Evolutionary conservation across 64 coral and sea anemone genomes (phyloP).

Genomic region (Anthopleura sola): DNA sequence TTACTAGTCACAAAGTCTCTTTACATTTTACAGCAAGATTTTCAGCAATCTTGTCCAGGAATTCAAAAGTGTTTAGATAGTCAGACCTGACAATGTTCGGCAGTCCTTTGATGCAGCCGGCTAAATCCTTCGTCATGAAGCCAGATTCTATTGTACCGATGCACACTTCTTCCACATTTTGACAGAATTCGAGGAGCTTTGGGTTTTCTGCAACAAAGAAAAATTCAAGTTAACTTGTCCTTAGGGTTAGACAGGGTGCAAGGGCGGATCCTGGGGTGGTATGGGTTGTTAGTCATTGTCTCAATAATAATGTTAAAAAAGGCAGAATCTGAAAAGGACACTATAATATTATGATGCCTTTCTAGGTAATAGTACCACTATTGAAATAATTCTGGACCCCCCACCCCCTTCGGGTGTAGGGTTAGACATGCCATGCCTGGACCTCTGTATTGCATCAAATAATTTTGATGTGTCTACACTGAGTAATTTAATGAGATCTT

Average conservation of each 20-base stretch:
- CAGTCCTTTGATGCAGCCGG: conserved; percentile 85
- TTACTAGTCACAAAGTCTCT: conserved; percentile 16
- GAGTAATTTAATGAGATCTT: too few species aligned
- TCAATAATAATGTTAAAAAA: too few species aligned
- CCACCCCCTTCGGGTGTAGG: too few species aligned
- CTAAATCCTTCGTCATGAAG: conserved; percentile 95
- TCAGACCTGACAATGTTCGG: conserved; percentile 74
- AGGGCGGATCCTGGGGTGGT: too few species aligned
- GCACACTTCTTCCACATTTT: conserved; percentile 77
- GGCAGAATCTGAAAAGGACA: too few species aligned
- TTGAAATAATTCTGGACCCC: too few species aligned
- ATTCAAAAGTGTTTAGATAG: conserved; percentile 98
- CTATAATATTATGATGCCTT: too few species aligned
- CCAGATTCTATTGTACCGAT: conserved; percentile 93
- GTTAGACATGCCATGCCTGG: too few species aligned
- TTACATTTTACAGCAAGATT: conserved; percentile 73
- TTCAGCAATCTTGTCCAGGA: conserved; percentile 94
- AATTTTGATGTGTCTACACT: too few species aligned
- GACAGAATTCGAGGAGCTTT: conserved; percentile 68
- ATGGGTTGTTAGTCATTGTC: not conserved
- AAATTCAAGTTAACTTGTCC: not conserved
- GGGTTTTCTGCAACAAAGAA: conserved; percentile 61
- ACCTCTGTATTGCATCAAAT: too few species aligned
- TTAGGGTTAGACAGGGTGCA: too few species aligned
- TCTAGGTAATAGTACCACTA: too few species aligned